Percentiles rank a stretch among this genome's conserved stretches.
Conservation (phyloP, 64 coral and sea anemone genomes). For the Stylophora pistillata region DNA sequence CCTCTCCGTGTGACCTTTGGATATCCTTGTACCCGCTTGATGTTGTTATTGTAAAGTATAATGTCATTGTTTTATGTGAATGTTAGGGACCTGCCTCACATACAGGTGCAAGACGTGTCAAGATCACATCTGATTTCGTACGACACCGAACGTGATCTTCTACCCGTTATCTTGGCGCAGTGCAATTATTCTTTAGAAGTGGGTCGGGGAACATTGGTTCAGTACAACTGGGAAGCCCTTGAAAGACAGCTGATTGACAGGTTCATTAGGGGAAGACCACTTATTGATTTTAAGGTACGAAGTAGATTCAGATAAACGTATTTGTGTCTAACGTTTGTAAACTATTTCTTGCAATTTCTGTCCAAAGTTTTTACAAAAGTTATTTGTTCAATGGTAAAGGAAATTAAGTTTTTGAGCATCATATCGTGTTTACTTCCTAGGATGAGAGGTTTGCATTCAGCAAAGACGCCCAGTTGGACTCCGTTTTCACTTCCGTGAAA, state of each 20-base stretch:
- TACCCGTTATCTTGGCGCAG: constrained; percentile 57
- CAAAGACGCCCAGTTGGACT: constrained; percentile 54
- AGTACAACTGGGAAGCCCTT: constrained; percentile 65
- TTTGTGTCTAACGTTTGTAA: too few relatives aligned
- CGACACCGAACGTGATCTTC: constrained; percentile 56
- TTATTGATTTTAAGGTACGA: constrained; percentile 69
- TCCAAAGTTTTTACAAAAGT: background rate
- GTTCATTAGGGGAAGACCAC: constrained; percentile 44
- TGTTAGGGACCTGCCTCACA: constrained; percentile 30
- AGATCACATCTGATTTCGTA: constrained; percentile 55
- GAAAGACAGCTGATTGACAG: constrained; percentile 77
- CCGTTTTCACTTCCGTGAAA: constrained; percentile 63
- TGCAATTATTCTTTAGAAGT: constrained; percentile 75
- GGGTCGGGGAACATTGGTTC: constrained; percentile 55
- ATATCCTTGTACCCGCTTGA: too few relatives aligned
- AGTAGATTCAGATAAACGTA: background rate
- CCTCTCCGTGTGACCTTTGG: too few relatives aligned
- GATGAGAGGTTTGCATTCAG: constrained; percentile 71
- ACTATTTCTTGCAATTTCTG: background rate
- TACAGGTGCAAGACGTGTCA: constrained; percentile 39
- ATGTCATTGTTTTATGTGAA: background rate
- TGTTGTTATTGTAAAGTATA: background rate
- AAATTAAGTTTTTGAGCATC: background rate
- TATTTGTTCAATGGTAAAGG: background rate
- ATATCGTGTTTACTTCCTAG: constrained; percentile 9